Conservation (phyloP, 2,113 vertebrate species). For the Hippolais icterina region DNA sequence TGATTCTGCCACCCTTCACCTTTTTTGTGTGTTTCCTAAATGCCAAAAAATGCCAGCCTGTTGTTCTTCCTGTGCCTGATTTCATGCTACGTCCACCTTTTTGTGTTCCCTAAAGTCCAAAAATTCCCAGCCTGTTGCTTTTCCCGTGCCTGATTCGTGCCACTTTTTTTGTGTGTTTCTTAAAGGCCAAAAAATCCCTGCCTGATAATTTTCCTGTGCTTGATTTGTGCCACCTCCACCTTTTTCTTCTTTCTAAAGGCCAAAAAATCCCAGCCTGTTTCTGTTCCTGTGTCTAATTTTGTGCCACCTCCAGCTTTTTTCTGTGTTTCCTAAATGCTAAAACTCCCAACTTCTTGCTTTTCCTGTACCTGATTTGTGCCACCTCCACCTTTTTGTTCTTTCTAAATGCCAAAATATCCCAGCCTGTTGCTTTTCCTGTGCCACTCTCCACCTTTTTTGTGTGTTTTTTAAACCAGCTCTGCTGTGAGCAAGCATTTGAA, state of each 20-base stretch:
- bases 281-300: neutral
- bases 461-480: neutral
- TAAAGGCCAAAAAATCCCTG: neutral
- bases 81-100: fast-evolving
- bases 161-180: too few relatives aligned
- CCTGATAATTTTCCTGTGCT: neutral
- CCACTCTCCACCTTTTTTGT: too few relatives aligned
- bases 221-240: neutral
- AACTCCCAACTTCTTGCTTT: neutral
- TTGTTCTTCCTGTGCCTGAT: neutral
- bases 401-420: neutral
- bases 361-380: too few relatives aligned
- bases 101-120: neutral
- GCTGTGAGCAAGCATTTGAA: neutral
- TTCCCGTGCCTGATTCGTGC: neutral
- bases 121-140: neutral
- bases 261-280: neutral
- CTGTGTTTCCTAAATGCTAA: neutral
- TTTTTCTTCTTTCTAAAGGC: too few relatives aligned
- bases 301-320: neutral
- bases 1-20: neutral
- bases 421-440: neutral
- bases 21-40: neutral
- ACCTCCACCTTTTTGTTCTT: neutral
- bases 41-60: neutral